These are phyloP conservation scores for Australoheros scitulus DNA, from an alignment of 2,113 vertebrate genomes.

Conservation along the genomic window DNA sequence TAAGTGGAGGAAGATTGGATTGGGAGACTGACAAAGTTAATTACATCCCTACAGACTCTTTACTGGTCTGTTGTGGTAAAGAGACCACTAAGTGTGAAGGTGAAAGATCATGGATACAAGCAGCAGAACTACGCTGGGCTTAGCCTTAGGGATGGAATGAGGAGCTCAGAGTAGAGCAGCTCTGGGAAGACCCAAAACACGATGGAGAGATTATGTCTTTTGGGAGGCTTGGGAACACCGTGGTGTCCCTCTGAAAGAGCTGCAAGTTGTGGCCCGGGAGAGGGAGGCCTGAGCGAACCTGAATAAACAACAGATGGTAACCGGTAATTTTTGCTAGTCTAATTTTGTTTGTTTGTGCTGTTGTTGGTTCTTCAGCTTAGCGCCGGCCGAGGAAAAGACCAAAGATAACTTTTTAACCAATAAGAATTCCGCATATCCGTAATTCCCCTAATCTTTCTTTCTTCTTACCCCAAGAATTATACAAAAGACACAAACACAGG, in stretches of 20 bases:
- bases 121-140: accelerated
- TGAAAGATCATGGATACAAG: neutral
- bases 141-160: neutral
- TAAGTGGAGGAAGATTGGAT: too few relatives aligned
- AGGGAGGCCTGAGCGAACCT: neutral
- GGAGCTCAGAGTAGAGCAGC: neutral
- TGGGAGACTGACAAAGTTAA: too few relatives aligned
- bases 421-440: neutral
- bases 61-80: accelerated
- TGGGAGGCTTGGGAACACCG: neutral
- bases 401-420: neutral
- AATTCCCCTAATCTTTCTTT: accelerated
- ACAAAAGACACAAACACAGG: neutral
- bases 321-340: neutral
- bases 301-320: neutral
- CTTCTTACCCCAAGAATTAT: neutral
- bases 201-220: neutral
- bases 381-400: neutral
- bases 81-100: neutral
- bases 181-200: neutral
- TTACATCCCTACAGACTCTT: neutral
- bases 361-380: neutral
- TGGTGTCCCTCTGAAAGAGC: neutral
- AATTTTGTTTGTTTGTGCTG: neutral
- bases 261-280: neutral